A percentile compares a stretch with the other conserved stretches of the same genome.
These are phyloP conservation scores for Phocides pigmalion DNA, from an alignment of 1,140 invertebrate genomes.

Conservation along the genomic window DNA sequence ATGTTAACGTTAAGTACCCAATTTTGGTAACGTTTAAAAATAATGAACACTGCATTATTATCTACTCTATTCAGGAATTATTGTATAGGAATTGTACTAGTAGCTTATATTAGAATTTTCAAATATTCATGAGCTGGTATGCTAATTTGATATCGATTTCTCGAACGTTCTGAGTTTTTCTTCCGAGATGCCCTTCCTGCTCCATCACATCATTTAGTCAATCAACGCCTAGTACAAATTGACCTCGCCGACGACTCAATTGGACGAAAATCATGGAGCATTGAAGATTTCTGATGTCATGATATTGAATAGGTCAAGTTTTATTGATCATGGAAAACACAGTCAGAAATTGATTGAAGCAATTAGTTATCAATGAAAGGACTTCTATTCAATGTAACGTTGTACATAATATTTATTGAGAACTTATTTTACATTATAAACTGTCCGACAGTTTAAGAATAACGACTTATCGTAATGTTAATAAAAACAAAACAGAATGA, in stretches of 20 bases:
- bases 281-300: slow-evolving; percentile 16
- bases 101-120: too few species aligned
- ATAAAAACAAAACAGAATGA: too few species aligned
- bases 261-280: slow-evolving; percentile 38
- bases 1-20: too few species aligned
- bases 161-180: slow-evolving; percentile 4
- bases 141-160: background rate
- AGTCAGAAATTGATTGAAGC: slow-evolving; percentile 4
- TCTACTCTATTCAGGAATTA: too few species aligned
- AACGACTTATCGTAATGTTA: too few species aligned
- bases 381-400: background rate
- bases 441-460: too few species aligned
- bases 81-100: too few species aligned
- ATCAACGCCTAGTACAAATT: slow-evolving; percentile 40
- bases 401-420: background rate
- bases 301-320: slow-evolving; percentile 10
- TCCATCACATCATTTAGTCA: slow-evolving; percentile 39
- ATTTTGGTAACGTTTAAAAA: too few species aligned
- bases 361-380: slow-evolving; percentile 12
- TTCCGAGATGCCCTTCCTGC: slow-evolving; percentile 34
- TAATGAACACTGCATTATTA: too few species aligned
- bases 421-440: too few species aligned
- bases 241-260: slow-evolving; percentile 45
- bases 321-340: slow-evolving; percentile 13
- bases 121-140: too few species aligned